Conservation (phyloP, 2,797 vertebrate species). For the Scyliorhinus canicula region DNA sequence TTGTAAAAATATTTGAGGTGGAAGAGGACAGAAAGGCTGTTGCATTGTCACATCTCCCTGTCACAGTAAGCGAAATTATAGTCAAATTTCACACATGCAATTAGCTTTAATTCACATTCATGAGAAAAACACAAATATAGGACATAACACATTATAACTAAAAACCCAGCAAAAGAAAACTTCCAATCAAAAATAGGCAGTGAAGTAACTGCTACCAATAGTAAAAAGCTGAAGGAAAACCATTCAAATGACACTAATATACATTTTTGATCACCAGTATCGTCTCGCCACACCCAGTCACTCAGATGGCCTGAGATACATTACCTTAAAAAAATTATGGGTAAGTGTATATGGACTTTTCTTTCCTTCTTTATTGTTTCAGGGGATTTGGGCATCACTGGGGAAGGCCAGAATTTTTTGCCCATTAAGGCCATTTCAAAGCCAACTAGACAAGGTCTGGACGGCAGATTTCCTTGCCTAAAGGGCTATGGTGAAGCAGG, state of each 20-base stretch:
- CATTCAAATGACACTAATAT: neutral
- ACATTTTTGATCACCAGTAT: neutral
- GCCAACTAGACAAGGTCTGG: no score
- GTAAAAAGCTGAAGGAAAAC: neutral
- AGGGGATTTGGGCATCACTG: no score
- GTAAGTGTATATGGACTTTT: no score
- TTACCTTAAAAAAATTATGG: no score
- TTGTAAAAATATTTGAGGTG: neutral
- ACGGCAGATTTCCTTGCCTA: no score
- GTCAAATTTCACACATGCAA: neutral
- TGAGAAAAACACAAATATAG: neutral
- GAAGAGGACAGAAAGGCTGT: neutral
- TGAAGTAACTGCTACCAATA: neutral
- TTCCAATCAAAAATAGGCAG: neutral
- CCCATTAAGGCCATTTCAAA: no score
- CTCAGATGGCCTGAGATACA: no score
- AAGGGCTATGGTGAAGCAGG: no score
- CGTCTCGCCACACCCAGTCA: no score
- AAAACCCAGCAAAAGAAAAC: neutral
- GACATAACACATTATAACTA: neutral
- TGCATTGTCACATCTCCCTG: neutral
- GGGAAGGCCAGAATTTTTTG: no score
- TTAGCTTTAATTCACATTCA: neutral
- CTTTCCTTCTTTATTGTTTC: no score
- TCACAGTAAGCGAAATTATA: neutral